These are phyloP conservation scores for Chionoecetes opilio DNA, from an alignment of 1,140 invertebrate genomes.

Conservation along the genomic window DNA sequence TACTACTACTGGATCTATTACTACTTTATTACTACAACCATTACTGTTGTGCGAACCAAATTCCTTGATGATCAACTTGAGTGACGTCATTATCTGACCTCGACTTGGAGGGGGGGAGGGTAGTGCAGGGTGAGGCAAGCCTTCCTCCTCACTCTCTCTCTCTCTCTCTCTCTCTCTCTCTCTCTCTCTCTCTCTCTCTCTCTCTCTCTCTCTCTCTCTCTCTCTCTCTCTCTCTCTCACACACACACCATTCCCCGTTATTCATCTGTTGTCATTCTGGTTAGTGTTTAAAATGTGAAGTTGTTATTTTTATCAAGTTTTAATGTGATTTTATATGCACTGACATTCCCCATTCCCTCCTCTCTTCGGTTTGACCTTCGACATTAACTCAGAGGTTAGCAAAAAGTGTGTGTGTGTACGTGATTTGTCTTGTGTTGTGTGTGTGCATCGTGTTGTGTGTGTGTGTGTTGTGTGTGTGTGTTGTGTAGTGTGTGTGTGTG, in stretches of 20 bases:
- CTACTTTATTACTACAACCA: not conserved
- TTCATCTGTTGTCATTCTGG: not conserved
- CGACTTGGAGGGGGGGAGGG: not conserved
- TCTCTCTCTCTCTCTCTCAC: not conserved
- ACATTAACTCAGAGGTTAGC: not conserved
- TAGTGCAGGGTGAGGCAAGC: not conserved
- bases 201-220: no score
- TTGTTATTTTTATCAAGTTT: not conserved
- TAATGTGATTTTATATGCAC: no score
- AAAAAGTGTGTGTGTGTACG: not conserved
- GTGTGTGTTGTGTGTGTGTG: slow-evolving; percentile 25
- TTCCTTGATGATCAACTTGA: not conserved
- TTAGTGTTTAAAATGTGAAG: not conserved
- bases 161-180: no score
- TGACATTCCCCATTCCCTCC: not conserved
- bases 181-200: no score
- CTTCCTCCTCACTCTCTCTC: not conserved
- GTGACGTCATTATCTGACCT: slow-evolving; percentile 28
- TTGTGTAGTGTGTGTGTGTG: not conserved
- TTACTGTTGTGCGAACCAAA: not conserved
- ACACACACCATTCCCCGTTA: not conserved
- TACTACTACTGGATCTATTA: no score
- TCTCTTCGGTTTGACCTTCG: not conserved
- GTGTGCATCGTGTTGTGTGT: slow-evolving; percentile 4
- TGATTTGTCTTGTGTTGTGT: not conserved